Evolutionary conservation across 2,113 vertebrate genomes (phyloP).

Genomic region (Gnathonemus longibarbis): DNA sequence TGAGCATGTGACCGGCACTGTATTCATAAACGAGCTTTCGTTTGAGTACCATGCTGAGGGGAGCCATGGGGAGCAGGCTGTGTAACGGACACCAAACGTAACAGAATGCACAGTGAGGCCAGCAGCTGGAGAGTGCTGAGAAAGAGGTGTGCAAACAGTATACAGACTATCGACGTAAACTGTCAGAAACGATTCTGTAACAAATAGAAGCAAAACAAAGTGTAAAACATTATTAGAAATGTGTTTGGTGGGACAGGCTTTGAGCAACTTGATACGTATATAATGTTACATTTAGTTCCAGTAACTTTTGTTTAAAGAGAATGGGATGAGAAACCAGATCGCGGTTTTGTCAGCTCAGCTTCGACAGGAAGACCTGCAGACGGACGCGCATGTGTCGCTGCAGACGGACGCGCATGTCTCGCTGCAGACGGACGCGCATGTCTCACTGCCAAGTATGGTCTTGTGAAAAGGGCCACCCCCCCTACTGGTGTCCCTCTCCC

Average conservation of each 20-base stretch:
- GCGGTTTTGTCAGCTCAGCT: slow-evolving; percentile 48
- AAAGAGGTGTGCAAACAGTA: background rate
- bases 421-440: background rate
- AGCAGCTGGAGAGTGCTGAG: background rate
- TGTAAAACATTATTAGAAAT: background rate
- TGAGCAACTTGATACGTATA: background rate
- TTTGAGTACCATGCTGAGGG: background rate
- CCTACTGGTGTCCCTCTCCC: background rate
- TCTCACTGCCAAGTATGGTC: background rate
- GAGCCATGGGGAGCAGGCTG: background rate
- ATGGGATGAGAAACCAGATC: slow-evolving; percentile 74
- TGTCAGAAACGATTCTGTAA: background rate
- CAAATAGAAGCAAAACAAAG: background rate
- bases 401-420: background rate
- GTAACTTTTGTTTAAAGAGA: slow-evolving; percentile 55
- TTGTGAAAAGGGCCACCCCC: background rate
- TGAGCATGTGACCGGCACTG: background rate
- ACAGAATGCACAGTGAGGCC: background rate
- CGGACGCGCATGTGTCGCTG: background rate
- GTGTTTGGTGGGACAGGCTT: background rate
- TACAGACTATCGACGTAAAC: background rate
- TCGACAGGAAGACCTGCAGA: background rate
- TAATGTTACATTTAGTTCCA: background rate
- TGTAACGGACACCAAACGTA: background rate
- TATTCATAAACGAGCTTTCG: background rate